Evolutionary conservation across 2,888 invertebrate species (phyloP).

Genomic region (Plebejus anna): DNA sequence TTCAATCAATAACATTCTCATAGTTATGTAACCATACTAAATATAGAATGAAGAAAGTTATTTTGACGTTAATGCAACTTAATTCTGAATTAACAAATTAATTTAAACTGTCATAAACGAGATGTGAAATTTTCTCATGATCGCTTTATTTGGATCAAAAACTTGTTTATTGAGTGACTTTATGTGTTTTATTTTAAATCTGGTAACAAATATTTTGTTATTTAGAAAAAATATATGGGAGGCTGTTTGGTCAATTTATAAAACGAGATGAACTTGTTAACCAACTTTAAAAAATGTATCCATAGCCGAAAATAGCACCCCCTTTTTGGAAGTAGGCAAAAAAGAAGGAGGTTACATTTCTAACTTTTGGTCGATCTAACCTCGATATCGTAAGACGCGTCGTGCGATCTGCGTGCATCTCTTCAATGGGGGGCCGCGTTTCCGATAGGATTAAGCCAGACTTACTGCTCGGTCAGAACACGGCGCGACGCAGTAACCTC

Average conservation of each 20-base stretch:
- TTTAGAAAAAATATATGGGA: background rate
- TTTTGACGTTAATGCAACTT: background rate
- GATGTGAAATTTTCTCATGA: background rate
- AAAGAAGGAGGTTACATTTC: background rate
- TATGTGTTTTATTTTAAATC: background rate
- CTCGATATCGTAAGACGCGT: constrained; percentile 54
- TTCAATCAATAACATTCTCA: constrained; percentile 1
- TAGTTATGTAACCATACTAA: background rate
- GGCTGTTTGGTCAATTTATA: background rate
- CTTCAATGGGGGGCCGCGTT: constrained; percentile 76
- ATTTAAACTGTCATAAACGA: background rate
- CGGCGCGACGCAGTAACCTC: constrained; percentile 59
- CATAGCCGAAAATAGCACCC: no score
- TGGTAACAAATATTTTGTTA: background rate
- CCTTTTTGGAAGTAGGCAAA: background rate
- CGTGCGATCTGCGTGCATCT: constrained; percentile 50
- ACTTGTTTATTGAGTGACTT: background rate
- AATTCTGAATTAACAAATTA: background rate
- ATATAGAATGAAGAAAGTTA: background rate
- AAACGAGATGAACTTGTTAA: background rate
- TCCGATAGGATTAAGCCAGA: constrained; percentile 79
- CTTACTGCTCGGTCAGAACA: constrained; percentile 79
- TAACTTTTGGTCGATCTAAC: background rate
- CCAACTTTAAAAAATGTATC: background rate
- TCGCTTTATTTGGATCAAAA: background rate